Percentiles rank a stretch among this genome's conserved stretches.
Conservation (phyloP, 1,140 invertebrate genomes). For the Drosophila paulistorum region DNA sequence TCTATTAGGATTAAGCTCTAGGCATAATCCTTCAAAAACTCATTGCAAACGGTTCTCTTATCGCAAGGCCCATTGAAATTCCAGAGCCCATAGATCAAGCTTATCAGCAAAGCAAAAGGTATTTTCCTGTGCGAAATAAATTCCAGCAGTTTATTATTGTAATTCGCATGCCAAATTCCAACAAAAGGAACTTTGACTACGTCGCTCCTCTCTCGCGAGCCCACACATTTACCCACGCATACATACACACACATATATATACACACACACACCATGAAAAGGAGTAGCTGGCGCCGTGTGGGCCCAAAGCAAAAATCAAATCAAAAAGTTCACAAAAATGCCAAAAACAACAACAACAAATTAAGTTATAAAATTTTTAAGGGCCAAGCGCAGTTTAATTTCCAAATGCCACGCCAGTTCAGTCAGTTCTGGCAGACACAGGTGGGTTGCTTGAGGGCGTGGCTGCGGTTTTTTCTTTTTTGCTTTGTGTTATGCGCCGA, state of each 20-base stretch:
- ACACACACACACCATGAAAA: constrained; percentile 12
- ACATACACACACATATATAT: no score
- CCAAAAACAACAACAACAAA: constrained; percentile 69
- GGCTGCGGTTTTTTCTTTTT: constrained; percentile 35
- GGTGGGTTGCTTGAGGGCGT: constrained; percentile 50
- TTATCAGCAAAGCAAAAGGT: constrained; percentile 69
- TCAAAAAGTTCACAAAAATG: constrained; percentile 80
- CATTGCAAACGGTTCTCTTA: constrained; percentile 45
- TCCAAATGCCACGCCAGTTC: constrained; percentile 69
- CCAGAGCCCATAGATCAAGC: constrained; percentile 68
- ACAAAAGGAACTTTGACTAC: constrained; percentile 45
- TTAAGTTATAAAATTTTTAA: constrained; percentile 81
- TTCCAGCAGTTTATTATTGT: constrained; percentile 75
- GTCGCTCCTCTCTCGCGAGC: constrained; percentile 13
- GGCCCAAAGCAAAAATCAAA: constrained; percentile 63
- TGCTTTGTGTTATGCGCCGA: constrained; percentile 59
- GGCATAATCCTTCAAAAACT: constrained; percentile 59
- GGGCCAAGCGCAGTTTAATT: constrained; percentile 76
- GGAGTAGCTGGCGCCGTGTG: constrained; percentile 36
- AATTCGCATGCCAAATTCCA: constrained; percentile 67
- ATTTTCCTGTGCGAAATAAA: constrained; percentile 79
- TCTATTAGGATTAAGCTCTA: constrained; percentile 40
- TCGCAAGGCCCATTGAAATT: constrained; percentile 56
- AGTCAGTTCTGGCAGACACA: constrained; percentile 33
- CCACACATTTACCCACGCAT: constrained; percentile 9